Percentiles rank a stretch among this genome's conserved stretches.
Conservation (phyloP, 2,888 invertebrate genomes). For the Chirona hameri region DNA sequence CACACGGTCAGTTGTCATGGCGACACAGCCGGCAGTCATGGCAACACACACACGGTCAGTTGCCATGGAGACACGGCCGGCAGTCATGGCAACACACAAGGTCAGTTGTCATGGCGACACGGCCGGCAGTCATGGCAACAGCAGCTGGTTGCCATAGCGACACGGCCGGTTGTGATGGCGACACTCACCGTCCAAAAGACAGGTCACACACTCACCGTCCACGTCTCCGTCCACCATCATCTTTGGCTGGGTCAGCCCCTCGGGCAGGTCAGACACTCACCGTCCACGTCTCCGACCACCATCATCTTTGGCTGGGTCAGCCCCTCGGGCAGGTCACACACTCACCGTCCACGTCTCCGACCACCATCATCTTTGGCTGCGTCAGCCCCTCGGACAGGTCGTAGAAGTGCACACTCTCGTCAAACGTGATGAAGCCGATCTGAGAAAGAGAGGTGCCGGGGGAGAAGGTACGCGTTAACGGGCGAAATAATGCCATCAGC, state of each 20-base stretch:
- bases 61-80: no score
- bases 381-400: slow-evolving; percentile 47
- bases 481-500: no score
- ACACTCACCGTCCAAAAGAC: no score
- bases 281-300: background rate
- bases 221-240: slow-evolving; percentile 75
- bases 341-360: slow-evolving; percentile 85
- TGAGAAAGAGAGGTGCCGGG: slow-evolving; percentile 44
- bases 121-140: no score
- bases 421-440: slow-evolving; percentile 90
- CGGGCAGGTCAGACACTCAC: slow-evolving; percentile 46
- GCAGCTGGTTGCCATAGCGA: no score
- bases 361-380: slow-evolving; percentile 55
- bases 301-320: background rate
- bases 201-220: slow-evolving; percentile 61
- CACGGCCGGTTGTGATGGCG: no score
- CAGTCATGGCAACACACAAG: no score
- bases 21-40: no score
- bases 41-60: no score
- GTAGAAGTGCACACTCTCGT: slow-evolving; percentile 90
- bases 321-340: background rate
- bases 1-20: no score
- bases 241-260: slow-evolving; percentile 47
- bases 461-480: no score
- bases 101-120: no score